Percentiles rank a stretch among this genome's conserved stretches.
Evolutionary conservation across 2,888 invertebrate genomes (phyloP).

Genomic region (Coelopa pilipes): DNA sequence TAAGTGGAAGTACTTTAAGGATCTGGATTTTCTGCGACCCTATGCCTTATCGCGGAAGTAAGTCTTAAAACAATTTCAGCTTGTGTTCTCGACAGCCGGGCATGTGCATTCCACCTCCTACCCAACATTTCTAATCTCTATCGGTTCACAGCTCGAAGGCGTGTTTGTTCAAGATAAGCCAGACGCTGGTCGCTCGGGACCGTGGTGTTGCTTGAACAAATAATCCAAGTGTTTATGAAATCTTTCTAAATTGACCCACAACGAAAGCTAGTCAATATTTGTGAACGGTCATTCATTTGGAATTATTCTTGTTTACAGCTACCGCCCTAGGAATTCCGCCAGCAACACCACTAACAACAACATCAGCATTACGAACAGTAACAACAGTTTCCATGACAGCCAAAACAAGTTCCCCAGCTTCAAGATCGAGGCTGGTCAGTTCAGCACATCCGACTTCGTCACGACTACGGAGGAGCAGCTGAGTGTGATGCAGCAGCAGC

Average conservation of each 20-base stretch:
- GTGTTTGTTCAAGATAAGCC: slow-evolving; percentile 11
- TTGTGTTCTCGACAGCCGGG: not conserved
- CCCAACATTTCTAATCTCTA: no score
- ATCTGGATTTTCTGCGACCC: slow-evolving; percentile 61
- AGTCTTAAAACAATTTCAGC: slow-evolving; percentile 38
- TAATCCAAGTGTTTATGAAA: not conserved
- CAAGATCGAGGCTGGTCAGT: slow-evolving; percentile 54
- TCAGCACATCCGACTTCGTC: slow-evolving; percentile 48
- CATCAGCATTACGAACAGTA: slow-evolving; percentile 38
- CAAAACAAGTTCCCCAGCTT: slow-evolving; percentile 51
- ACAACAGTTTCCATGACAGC: slow-evolving; percentile 27
- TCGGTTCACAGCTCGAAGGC: not conserved
- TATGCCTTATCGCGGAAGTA: slow-evolving; percentile 62
- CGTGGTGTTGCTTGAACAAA: not conserved
- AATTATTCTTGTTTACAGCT: slow-evolving; percentile 44
- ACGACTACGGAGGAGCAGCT: slow-evolving; percentile 49
- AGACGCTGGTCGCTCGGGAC: not conserved
- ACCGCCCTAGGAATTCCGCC: slow-evolving; percentile 52
- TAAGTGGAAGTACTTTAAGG: slow-evolving; percentile 63
- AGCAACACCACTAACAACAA: slow-evolving; percentile 22
- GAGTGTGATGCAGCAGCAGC: slow-evolving; percentile 46
- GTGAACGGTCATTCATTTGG: no score
- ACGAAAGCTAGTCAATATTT: no score
- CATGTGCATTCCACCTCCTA: not conserved
- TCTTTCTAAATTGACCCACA: no score